Conservation (phyloP, 2,113 vertebrate genomes). For the Anser brachyrhynchus region DNA sequence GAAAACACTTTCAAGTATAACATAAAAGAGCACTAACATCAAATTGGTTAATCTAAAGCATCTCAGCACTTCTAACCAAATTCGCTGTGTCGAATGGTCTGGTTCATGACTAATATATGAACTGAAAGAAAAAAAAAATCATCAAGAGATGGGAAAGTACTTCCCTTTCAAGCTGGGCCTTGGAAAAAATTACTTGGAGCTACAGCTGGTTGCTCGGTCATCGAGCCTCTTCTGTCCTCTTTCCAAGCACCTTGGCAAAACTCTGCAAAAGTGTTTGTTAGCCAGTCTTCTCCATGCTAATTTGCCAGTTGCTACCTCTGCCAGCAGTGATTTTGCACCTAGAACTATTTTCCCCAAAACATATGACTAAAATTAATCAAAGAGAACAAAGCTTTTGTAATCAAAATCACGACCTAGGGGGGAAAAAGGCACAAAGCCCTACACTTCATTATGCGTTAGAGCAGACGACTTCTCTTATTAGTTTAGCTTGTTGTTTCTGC, state of each 20-base stretch:
- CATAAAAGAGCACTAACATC: neutral
- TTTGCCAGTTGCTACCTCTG: neutral
- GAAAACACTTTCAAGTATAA: neutral
- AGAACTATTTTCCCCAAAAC: neutral
- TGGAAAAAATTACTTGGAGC: neutral
- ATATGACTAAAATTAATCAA: neutral
- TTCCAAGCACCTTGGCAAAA: neutral
- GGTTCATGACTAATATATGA: neutral
- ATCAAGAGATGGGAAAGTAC: neutral
- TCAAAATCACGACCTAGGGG: neutral
- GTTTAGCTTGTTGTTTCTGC: neutral
- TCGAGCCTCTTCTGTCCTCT: neutral
- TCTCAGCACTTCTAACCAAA: neutral
- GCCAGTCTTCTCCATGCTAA: neutral
- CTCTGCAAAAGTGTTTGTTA: neutral
- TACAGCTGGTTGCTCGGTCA: neutral
- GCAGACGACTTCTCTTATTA: neutral
- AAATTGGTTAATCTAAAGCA: neutral
- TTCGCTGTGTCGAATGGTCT: neutral
- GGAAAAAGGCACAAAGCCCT: neutral
- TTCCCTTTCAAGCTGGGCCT: neutral
- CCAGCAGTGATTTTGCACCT: neutral
- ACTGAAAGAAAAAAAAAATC: neutral
- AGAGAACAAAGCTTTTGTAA: slow-evolving; percentile 1
- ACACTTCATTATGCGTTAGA: neutral